Evolutionary conservation across 2,888 invertebrate genomes (phyloP).

Genomic region (Drosophila imparisetae): DNA sequence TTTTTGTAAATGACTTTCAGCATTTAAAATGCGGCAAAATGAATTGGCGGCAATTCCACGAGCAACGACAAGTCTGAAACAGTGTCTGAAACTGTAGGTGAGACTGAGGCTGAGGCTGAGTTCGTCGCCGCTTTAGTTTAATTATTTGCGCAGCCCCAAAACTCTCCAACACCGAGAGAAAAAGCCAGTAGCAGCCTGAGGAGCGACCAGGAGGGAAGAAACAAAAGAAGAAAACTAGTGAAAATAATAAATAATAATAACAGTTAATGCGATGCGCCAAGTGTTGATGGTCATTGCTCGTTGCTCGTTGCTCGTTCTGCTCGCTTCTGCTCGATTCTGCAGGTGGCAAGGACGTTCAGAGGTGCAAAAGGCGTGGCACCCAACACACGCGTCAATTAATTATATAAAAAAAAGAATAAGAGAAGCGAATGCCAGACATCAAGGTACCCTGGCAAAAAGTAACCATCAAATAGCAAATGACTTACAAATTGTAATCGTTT

Average conservation of each 20-base stretch:
- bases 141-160: constrained; percentile 60
- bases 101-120: neutral
- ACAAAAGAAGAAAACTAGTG: constrained; percentile 21
- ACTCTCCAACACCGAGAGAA: constrained; percentile 4
- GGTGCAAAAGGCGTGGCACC: constrained; percentile 29
- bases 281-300: constrained; percentile 50
- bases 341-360: constrained; percentile 9
- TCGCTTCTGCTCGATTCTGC: neutral
- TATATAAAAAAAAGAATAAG: constrained; percentile 42
- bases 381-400: constrained; percentile 75
- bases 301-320: neutral
- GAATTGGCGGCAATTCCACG: constrained; percentile 74
- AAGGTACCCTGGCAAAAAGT: constrained; percentile 15
- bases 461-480: neutral
- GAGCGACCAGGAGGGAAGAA: neutral
- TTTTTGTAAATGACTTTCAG: constrained; percentile 75
- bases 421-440: constrained; percentile 4
- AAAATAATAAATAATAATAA: constrained; percentile 66
- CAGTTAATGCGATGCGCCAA: constrained; percentile 64
- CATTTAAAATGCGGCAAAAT: constrained; percentile 79
- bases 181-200: neutral
- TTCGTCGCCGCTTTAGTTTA: constrained; percentile 68
- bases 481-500: neutral
- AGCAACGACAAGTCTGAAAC: constrained; percentile 18
- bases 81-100: neutral